A percentile compares a stretch with the other conserved stretches of the same genome.
These are phyloP conservation scores for Pomacea canaliculata DNA, from an alignment of 2,888 invertebrate genomes.

Conservation along the genomic window DNA sequence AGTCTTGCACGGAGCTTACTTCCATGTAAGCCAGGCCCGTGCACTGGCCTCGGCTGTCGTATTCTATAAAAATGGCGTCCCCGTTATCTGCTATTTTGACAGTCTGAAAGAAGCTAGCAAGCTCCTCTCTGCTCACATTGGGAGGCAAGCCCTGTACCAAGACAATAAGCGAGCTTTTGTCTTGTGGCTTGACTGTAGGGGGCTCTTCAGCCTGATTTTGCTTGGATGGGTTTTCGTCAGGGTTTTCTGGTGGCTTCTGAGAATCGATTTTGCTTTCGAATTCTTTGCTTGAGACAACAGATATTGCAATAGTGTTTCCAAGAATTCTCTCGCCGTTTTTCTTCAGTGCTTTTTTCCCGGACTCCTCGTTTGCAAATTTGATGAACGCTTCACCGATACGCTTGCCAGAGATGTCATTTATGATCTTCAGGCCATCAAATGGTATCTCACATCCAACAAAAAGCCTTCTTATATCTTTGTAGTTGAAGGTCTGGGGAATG, in stretches of 20 bases:
- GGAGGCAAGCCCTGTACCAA: constrained; percentile 47
- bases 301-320: constrained; percentile 78
- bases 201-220: constrained; percentile 1
- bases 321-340: constrained; percentile 77
- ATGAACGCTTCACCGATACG: constrained; percentile 84
- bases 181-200: constrained; percentile 7
- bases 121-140: constrained; percentile 74
- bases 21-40: constrained; percentile 83
- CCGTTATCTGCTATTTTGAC: constrained; percentile 78
- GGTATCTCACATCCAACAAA: constrained; percentile 84
- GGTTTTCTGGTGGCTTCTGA: constrained; percentile 8
- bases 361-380: constrained; percentile 80
- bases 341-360: constrained; percentile 80
- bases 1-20: constrained; percentile 80
- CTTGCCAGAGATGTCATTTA: constrained; percentile 84
- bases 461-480: constrained; percentile 85
- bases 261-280: constrained; percentile 75
- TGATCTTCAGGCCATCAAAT: constrained; percentile 87
- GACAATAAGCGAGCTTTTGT: constrained; percentile 34
- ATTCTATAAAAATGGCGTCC: constrained; percentile 76
- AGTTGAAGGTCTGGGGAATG: constrained; percentile 80
- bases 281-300: constrained; percentile 78
- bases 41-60: constrained; percentile 61
- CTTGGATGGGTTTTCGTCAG: constrained; percentile 10
- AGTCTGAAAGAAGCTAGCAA: constrained; percentile 93